A percentile compares a stretch with the other conserved stretches of the same genome.
Conservation (phyloP, 2,888 invertebrate genomes). For the Rhorus exstirpatorius region DNA sequence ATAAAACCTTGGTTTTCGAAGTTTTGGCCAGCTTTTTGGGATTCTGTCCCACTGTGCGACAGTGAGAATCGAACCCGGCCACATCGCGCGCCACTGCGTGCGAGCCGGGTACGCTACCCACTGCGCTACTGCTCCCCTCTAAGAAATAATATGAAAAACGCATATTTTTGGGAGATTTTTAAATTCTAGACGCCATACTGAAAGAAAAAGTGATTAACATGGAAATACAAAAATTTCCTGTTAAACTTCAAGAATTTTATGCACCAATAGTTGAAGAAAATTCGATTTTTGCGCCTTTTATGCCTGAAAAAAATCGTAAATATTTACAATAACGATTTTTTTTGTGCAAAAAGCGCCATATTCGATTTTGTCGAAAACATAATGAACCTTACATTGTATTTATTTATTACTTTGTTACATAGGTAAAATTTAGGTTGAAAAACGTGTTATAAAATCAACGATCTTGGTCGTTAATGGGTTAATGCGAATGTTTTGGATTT, state of each 20-base stretch:
- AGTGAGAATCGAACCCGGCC: too few relatives aligned
- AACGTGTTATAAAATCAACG: too few relatives aligned
- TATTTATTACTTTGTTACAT: too few relatives aligned
- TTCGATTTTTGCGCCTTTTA: not conserved
- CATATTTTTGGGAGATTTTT: slow-evolving; percentile 6
- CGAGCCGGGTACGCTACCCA: too few relatives aligned
- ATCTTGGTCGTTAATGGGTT: not conserved
- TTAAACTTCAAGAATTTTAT: slow-evolving; percentile 3
- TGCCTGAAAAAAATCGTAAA: slow-evolving; percentile 4
- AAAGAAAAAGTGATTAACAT: slow-evolving; percentile 8
- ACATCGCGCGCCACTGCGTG: too few relatives aligned
- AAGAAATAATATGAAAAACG: slow-evolving; percentile 9
- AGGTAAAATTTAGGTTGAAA: too few relatives aligned
- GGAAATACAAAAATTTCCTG: slow-evolving; percentile 5
- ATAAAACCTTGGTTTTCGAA: too few relatives aligned
- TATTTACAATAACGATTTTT: slow-evolving; percentile 3
- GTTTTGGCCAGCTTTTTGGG: too few relatives aligned
- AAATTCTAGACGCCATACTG: slow-evolving; percentile 6
- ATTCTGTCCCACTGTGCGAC: too few relatives aligned
- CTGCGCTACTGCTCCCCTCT: too few relatives aligned
- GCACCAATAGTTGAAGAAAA: not conserved
- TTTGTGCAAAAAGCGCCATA: not conserved
- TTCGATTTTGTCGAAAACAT: not conserved
- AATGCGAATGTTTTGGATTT: too few relatives aligned
- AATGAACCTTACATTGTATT: not conserved